Conservation (phyloP, 2,797 vertebrate genomes). For the Gallinago stenura region DNA sequence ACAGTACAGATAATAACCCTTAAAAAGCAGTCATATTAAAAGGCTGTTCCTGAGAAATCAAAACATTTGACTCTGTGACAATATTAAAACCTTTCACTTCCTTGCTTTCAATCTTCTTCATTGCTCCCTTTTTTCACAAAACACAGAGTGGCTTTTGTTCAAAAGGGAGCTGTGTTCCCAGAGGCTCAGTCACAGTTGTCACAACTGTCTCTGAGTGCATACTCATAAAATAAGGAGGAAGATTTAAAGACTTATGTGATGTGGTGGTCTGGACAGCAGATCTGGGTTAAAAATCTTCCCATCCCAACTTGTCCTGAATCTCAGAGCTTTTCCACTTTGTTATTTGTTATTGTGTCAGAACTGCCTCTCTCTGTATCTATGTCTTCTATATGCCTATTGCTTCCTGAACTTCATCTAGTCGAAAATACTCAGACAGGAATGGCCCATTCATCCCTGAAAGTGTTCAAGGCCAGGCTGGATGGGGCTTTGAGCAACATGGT, state of each 20-base stretch:
- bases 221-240: not conserved
- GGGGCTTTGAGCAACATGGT: not conserved
- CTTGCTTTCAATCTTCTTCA: slow-evolving; percentile 9
- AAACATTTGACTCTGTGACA: slow-evolving; percentile 17
- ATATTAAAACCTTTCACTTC: slow-evolving; percentile 4
- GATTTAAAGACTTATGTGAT: not conserved
- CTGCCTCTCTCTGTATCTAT: not conserved
- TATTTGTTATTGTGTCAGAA: not conserved
- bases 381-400: not conserved
- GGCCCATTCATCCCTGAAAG: not conserved
- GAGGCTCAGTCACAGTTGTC: not conserved
- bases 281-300: not conserved
- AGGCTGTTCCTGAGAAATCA: slow-evolving; percentile 19
- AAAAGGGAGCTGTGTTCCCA: not conserved
- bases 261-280: not conserved
- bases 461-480: not conserved
- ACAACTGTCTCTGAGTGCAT: not conserved
- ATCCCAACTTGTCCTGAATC: not conserved
- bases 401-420: not conserved
- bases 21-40: slow-evolving; percentile 13
- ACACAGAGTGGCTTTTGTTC: not conserved
- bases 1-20: not conserved
- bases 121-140: not conserved
- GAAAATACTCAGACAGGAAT: not conserved
- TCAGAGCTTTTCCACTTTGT: not conserved